Conservation (phyloP, 2,113 vertebrate genomes). For the Rissa tridactyla region DNA sequence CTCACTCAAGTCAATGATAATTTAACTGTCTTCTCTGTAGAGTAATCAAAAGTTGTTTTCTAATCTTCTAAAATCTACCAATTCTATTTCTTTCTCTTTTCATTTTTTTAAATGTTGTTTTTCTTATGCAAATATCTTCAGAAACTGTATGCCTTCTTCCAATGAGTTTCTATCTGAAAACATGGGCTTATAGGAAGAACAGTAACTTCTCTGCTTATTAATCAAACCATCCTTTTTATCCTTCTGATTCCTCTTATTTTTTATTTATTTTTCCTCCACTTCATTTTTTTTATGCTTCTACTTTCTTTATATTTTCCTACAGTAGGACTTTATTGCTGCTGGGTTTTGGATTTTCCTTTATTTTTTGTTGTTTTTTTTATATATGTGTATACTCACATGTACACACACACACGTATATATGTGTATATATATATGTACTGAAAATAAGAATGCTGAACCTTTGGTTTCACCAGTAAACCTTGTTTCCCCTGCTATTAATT, state of each 20-base stretch:
- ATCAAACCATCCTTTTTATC: neutral
- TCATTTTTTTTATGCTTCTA: neutral
- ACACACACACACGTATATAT: fast-evolving
- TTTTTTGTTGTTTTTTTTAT: neutral
- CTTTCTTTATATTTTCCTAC: neutral
- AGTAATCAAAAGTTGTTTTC: neutral
- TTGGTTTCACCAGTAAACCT: neutral
- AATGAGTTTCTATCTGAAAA: neutral
- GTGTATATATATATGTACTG: neutral
- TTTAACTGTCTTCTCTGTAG: neutral
- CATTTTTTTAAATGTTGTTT: neutral
- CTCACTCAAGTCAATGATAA: neutral
- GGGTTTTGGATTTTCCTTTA: neutral
- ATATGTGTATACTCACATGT: fast-evolving
- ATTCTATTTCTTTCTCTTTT: neutral
- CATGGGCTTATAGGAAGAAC: neutral
- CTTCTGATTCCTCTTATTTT: neutral
- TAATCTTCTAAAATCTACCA: neutral
- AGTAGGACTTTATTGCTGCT: neutral
- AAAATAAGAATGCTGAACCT: neutral
- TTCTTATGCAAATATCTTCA: neutral
- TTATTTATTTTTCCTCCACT: neutral
- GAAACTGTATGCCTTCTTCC: neutral
- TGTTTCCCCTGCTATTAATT: neutral
- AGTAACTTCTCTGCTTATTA: neutral